phyloP scores from a whole-genome alignment of 2,113 vertebrate genomes.

The Grammomys surdaster region DNA sequence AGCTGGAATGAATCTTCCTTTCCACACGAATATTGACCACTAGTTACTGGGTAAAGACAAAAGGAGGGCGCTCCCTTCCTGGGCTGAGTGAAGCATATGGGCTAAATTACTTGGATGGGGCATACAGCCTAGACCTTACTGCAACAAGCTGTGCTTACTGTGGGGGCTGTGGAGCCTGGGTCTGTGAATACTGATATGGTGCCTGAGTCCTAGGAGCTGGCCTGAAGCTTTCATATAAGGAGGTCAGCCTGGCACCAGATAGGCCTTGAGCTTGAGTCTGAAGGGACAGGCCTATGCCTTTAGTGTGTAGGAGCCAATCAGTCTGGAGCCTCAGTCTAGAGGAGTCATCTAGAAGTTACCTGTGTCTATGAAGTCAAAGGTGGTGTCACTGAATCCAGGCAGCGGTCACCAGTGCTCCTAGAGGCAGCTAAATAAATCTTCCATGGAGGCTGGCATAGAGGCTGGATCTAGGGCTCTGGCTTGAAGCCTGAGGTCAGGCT shows the following conservation, averaged over 20 bases:
- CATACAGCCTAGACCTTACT: background rate
- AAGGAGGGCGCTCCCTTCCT: background rate
- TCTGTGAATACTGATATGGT: background rate
- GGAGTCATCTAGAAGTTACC: background rate
- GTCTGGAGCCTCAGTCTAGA: background rate
- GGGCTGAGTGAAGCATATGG: background rate
- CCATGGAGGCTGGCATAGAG: background rate
- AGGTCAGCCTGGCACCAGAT: background rate
- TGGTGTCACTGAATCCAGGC: background rate
- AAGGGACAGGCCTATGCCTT: background rate
- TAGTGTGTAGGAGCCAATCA: background rate
- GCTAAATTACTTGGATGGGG: background rate
- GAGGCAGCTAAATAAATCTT: background rate
- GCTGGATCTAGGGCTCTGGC: background rate
- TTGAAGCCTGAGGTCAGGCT: background rate
- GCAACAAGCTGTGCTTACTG: background rate
- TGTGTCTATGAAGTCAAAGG: background rate
- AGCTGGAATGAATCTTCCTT: constrained; percentile 67
- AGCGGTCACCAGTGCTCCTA: background rate
- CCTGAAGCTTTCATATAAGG: background rate
- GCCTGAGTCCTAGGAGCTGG: background rate
- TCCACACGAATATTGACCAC: constrained; percentile 11
- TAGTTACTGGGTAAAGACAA: background rate
- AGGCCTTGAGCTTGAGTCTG: background rate
- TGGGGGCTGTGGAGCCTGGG: too few species aligned